Base-by-base conservation (phyloP, 1,140 invertebrate species). In the Mesaphorura yosii region DNA sequence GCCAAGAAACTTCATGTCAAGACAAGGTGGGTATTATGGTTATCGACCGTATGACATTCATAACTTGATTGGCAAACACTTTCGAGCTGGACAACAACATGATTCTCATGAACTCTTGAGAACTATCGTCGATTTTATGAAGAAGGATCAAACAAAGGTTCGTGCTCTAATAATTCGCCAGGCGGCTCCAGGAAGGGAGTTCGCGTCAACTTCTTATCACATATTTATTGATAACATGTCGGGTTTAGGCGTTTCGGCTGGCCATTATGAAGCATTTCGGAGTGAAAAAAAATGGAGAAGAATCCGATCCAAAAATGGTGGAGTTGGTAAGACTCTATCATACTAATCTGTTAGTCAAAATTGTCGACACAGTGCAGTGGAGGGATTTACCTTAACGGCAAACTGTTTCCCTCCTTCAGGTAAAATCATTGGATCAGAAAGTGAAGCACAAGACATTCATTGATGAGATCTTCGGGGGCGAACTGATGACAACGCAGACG, bases 71-170 rank as follows among this genome's bases (percentile, higher is more conserved):
- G 28, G 37, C 26, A 55, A 86, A 84, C 66, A 76, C 77, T 97
- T 95, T 68, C 81, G 82, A 52, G 88, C 88, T n/a, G 89, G 82
- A 25, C 85, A 90, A 61, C 93, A 98, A 68, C 93, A 98, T 66
- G 94, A 98, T 71, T 82, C 92, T 10, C 94, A 98, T 66, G 94
- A 98, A 69, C 69, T 97, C 45, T 72, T 98, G 7, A 72, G 91
- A 51, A 38, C 45, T 20, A 40, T 62, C 19, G 39, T 62, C 1
- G 60, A 62, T 44, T 58, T 59, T 53, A 52, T 62, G 57, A 62
- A 62, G 31, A 62, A 62, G 42, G 60, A 62, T 40, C 56, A 58
- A 29, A 57, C 58, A 2, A 58, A 54, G 53, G 60, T 62, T 48
- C 48, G 14, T 7, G 38, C 19, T 3, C 19, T 22, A 12, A 25